phyloP scores from a whole-genome alignment of 1,140 invertebrate genomes.

The Caenorhabditis elegans region DNA sequence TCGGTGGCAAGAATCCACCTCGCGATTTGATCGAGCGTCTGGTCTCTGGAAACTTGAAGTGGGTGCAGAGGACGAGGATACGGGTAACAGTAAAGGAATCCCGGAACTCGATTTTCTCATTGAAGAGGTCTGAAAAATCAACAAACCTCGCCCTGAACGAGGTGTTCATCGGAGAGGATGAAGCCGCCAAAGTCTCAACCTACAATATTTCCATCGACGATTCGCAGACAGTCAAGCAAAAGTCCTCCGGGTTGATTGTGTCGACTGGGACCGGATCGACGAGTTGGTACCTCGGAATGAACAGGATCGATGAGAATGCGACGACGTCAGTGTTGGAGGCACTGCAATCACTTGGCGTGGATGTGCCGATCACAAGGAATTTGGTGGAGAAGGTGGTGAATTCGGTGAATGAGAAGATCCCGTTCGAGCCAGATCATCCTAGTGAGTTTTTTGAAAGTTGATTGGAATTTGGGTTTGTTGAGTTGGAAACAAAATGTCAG shows the following conservation, averaged over 20 bases:
- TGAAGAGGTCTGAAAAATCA: slow-evolving; percentile 68
- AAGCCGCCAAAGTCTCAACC: slow-evolving; percentile 81
- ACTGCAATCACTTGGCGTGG: slow-evolving; percentile 60
- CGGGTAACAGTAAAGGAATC: slow-evolving; percentile 41
- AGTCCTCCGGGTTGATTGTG: slow-evolving; percentile 91
- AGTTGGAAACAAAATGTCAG: too few species aligned
- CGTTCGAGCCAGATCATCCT: slow-evolving; percentile 56
- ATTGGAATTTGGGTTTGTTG: too few species aligned
- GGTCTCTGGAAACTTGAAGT: background rate
- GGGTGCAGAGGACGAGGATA: background rate
- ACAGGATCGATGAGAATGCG: slow-evolving; percentile 79
- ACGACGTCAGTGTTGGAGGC: slow-evolving; percentile 77
- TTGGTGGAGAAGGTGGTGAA: slow-evolving; percentile 78
- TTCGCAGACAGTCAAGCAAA: slow-evolving; percentile 78
- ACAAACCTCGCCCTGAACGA: slow-evolving; percentile 78
- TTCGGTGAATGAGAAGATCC: slow-evolving; percentile 56
- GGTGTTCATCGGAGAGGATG: slow-evolving; percentile 91
- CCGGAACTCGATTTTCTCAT: slow-evolving; percentile 69
- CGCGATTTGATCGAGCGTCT: background rate
- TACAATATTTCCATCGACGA: slow-evolving; percentile 78
- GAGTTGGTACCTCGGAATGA: slow-evolving; percentile 75
- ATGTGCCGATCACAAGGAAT: slow-evolving; percentile 72
- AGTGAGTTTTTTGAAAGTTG: slow-evolving; percentile 35
- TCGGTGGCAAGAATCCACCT: slow-evolving; percentile 33
- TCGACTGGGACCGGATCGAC: slow-evolving; percentile 96